Base-by-base conservation (phyloP, 2,113 vertebrate species). In the Plestiodon gilberti region DNA sequence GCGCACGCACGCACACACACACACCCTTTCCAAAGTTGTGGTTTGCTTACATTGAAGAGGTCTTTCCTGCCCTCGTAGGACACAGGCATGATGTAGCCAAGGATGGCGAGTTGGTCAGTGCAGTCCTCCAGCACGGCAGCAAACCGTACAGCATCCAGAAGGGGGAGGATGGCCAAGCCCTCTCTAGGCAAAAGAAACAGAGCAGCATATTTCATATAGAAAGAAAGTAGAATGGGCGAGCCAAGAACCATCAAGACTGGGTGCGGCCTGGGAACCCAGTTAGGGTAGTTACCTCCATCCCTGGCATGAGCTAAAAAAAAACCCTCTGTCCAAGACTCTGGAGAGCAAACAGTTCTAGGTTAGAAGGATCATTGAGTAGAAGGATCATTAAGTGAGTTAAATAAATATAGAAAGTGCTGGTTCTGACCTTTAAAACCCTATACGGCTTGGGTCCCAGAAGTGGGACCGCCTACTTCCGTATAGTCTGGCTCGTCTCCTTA, bases 41-140 rank as follows among this genome's bases (percentile, higher is more conserved):
- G 3, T 1, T 3, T 82, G 92, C 92, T 5, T 93, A 97, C 97
- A 25, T 3, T 1, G 35, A 10, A 22, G 22, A 28, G 35, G 13
- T 96, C 89, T 86, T 67, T 88, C 48, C 91, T 87, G 69, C 81
- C 90, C 5, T 93, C 89, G 0, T 69, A 84, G 1, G 94, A 87
- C 59, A 92, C 52, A 0, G 95, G 95, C 90, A 96, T 96, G 91
- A 97, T 96, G 38, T 95, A 93, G 61, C 95, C 97, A 3, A 98
- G 91, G 87, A 98, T 96, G 52, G 94, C 89, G 10, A 98, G 97
- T 84, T 98, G 97, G 82, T 97, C 97, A 0, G 86, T 69, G 81
- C 96, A 95, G 40, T 94, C 96, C 86, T 97, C 96, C 90, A 98
- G 95, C 78, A 98, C 92, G 38, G 95, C 92, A 57, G 89, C 92